Evolutionary conservation across 2,113 vertebrate species (phyloP).

Genomic region (Paramisgurnus dabryanus): DNA sequence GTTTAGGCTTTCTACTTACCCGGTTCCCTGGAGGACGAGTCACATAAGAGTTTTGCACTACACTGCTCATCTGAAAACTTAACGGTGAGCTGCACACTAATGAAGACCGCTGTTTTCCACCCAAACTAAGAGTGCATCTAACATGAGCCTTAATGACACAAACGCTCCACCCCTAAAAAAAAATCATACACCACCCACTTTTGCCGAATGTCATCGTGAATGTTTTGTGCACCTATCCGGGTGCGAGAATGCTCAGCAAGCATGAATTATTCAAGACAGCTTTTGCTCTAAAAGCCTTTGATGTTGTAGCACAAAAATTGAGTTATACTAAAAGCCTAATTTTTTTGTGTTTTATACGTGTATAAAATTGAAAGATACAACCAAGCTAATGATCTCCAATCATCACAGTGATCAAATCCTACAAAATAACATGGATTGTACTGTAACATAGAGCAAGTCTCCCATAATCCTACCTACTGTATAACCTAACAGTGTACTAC

Average conservation of each 20-base stretch:
- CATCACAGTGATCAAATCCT: not conserved
- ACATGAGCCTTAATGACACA: constrained; percentile 55
- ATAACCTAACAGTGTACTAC: not conserved
- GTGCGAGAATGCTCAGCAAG: constrained; percentile 65
- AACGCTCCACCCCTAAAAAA: constrained; percentile 53
- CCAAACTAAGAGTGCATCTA: constrained; percentile 66
- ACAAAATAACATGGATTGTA: not conserved
- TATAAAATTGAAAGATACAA: constrained; percentile 35
- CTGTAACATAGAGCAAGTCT: too few relatives aligned
- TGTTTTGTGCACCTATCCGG: constrained; percentile 81
- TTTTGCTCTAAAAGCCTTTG: constrained; percentile 78
- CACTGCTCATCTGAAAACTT: constrained; percentile 63
- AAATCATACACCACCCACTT: constrained; percentile 50
- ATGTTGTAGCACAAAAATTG: constrained; percentile 55
- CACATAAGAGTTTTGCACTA: constrained; percentile 69
- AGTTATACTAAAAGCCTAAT: constrained; percentile 43
- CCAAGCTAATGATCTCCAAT: not conserved
- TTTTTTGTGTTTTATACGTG: constrained; percentile 29
- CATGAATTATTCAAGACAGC: constrained; percentile 87
- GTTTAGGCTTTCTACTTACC: constrained; percentile 71
- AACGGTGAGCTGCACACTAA: constrained; percentile 16
- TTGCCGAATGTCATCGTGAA: constrained; percentile 59
- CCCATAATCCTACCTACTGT: not conserved
- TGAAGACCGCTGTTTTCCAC: constrained; percentile 34
- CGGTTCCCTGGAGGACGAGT: constrained; percentile 68